A percentile compares a stretch with the other conserved stretches of the same genome.
Conservation (phyloP, 2,113 vertebrate genomes). For the Corynorhinus townsendii region DNA sequence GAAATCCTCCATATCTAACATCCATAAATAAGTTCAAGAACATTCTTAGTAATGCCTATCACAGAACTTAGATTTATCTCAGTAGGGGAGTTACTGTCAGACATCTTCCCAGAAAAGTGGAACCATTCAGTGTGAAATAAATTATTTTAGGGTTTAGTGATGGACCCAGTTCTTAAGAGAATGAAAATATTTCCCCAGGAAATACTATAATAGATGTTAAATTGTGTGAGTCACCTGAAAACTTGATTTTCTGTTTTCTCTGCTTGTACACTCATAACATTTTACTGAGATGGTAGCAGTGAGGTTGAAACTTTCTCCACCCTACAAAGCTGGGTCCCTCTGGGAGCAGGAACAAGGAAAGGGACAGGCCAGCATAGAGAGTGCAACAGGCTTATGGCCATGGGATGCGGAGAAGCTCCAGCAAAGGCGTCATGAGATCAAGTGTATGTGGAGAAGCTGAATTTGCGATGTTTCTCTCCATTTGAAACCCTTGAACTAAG, state of each 20-base stretch:
- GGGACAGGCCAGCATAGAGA: rapidly evolving
- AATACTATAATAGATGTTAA: neutral
- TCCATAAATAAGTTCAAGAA: neutral
- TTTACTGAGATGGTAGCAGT: neutral
- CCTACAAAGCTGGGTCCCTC: neutral
- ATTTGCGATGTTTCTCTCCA: neutral
- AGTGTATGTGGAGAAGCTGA: neutral
- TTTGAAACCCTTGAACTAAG: neutral
- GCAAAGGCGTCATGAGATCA: neutral
- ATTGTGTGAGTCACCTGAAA: neutral
- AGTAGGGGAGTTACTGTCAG: neutral
- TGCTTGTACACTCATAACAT: neutral
- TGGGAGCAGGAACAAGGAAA: neutral
- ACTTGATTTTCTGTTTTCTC: neutral
- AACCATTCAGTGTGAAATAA: neutral
- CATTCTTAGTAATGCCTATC: neutral
- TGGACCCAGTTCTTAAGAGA: neutral
- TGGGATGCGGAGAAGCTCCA: neutral
- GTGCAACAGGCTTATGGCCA: neutral
- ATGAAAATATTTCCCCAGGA: neutral
- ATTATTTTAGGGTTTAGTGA: neutral
- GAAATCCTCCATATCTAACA: neutral
- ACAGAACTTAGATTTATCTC: neutral
- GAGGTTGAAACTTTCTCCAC: neutral
- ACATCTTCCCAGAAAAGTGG: neutral